Evolutionary conservation across 2,113 vertebrate species (phyloP).

Genomic region (Parotia lawesii): DNA sequence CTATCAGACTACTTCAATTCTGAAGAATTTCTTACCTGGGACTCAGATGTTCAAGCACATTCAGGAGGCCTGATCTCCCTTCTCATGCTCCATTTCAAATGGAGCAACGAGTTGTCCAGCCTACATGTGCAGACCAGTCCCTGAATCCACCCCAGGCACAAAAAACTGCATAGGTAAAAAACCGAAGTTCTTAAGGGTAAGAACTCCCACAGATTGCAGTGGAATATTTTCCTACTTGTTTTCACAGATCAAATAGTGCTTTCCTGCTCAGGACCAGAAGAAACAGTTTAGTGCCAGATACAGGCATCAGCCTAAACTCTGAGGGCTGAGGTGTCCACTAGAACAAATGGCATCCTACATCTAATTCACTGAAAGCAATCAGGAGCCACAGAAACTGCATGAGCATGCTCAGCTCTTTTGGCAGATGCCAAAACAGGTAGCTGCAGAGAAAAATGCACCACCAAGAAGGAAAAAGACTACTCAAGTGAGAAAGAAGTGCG

Average conservation of each 20-base stretch:
- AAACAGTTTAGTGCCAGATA: not conserved
- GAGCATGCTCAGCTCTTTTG: not conserved
- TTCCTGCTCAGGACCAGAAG: not conserved
- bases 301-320: not conserved
- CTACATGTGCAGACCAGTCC: fast-evolving
- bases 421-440: not conserved
- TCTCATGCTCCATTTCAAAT: not conserved
- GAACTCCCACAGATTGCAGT: not conserved
- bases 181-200: not conserved
- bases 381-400: not conserved
- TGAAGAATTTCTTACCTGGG: not conserved
- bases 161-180: not conserved
- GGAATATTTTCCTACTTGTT: not conserved
- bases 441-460: not conserved
- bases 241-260: not conserved
- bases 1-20: not conserved
- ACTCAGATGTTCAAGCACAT: not conserved
- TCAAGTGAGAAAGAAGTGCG: not conserved
- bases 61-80: not conserved
- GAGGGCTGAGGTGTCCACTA: not conserved
- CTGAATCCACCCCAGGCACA: fast-evolving
- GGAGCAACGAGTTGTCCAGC: not conserved
- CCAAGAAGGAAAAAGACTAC: not conserved
- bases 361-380: not conserved
- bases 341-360: not conserved